Percentiles rank a stretch among this genome's conserved stretches.
Conservation (phyloP, 2,888 invertebrate genomes). For the Idaea biselata region DNA sequence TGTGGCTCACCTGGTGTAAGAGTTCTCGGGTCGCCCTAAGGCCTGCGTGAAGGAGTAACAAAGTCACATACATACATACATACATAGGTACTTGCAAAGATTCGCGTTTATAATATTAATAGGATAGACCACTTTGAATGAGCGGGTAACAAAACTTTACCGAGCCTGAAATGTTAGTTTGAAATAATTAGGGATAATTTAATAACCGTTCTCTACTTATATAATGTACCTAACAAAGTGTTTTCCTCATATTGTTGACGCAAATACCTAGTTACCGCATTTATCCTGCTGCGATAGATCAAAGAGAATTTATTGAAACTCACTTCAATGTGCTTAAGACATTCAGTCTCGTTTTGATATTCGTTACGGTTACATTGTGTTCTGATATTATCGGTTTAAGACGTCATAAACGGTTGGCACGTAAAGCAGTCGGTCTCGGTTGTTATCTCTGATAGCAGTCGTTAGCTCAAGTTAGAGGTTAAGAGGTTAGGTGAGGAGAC, state of each 20-base stretch:
- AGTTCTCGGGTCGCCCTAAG: too few species aligned
- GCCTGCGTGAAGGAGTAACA: too few species aligned
- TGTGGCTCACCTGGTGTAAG: too few species aligned
- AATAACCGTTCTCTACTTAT: slow-evolving; percentile 4
- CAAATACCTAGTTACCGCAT: slow-evolving; percentile 4
- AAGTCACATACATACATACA: too few species aligned
- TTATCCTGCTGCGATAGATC: not conserved
- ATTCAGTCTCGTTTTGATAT: not conserved
- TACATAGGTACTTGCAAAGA: too few species aligned
- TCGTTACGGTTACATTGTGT: not conserved
- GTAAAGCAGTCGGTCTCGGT: too few species aligned
- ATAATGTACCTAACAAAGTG: not conserved
- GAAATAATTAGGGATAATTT: not conserved
- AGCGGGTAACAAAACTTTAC: not conserved
- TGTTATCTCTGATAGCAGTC: too few species aligned
- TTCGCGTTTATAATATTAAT: too few species aligned
- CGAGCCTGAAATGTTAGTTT: not conserved
- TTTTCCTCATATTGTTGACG: slow-evolving; percentile 19
- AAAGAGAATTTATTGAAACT: not conserved
- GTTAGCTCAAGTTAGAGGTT: too few species aligned
- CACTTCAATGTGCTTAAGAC: not conserved
- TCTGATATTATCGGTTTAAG: not conserved
- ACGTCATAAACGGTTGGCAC: too few species aligned
- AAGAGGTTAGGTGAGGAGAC: too few species aligned
- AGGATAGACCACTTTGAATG: too few species aligned